These are phyloP conservation scores for Emys orbicularis DNA, from an alignment of 2,797 vertebrate species.

Conservation along the genomic window DNA sequence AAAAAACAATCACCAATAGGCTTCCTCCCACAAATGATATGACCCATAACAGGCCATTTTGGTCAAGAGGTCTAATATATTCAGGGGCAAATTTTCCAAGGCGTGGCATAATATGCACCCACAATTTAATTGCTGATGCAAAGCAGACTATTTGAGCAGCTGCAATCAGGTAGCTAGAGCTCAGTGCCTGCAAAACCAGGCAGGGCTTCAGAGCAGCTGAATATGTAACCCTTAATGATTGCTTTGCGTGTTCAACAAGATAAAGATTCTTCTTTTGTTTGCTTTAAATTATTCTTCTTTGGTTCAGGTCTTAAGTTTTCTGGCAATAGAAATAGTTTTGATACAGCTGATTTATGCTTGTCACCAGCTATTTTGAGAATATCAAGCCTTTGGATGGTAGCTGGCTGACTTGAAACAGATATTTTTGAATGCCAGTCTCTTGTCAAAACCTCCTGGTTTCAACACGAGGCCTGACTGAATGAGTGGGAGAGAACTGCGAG, in stretches of 20 bases:
- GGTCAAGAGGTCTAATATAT: background rate
- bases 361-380: background rate
- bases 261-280: background rate
- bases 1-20: no score
- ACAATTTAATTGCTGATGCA: background rate
- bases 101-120: background rate
- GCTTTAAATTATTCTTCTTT: background rate
- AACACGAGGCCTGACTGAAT: background rate
- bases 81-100: background rate
- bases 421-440: background rate
- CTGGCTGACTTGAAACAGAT: background rate
- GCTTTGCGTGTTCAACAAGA: background rate
- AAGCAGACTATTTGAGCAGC: background rate
- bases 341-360: background rate
- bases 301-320: background rate
- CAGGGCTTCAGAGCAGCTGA: background rate
- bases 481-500: background rate
- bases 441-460: background rate
- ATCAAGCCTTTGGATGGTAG: background rate
- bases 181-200: background rate
- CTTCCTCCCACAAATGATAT: no score
- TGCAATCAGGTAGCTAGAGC: background rate
- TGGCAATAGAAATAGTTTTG: background rate
- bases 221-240: background rate
- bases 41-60: background rate